Percentiles rank a stretch among this genome's conserved stretches.
These are phyloP conservation scores for Phaonia tiefii DNA, from an alignment of 2,888 invertebrate species.

Conservation along the genomic window DNA sequence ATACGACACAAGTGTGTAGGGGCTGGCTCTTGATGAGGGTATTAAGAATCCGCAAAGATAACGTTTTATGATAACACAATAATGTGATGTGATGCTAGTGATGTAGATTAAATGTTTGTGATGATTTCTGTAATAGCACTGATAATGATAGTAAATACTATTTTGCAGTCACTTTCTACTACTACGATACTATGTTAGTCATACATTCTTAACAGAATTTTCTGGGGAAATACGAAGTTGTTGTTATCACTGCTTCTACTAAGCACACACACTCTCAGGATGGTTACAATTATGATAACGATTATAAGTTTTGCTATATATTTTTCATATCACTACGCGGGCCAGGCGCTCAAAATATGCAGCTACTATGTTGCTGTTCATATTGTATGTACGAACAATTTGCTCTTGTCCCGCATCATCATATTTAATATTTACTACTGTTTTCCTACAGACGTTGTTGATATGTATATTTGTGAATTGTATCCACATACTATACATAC, in stretches of 20 bases:
- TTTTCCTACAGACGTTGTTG: conserved; percentile 48
- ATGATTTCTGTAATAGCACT: neutral
- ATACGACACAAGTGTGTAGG: too few species aligned
- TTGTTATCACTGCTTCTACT: neutral
- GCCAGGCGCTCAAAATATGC: conserved; percentile 60
- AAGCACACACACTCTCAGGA: neutral
- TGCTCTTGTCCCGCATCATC: conserved; percentile 37
- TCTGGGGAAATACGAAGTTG: neutral
- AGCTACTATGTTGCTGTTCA: conserved; percentile 29
- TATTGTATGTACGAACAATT: neutral
- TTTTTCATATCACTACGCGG: conserved; percentile 60
- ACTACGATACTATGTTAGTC: too few species aligned
- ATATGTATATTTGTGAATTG: neutral
- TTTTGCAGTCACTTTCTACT: too few species aligned
- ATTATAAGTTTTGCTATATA: conserved; percentile 34
- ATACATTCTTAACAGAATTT: too few species aligned
- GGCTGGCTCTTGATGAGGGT: too few species aligned
- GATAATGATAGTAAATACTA: conserved; percentile 24
- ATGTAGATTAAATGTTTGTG: neutral
- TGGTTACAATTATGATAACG: conserved; percentile 8
- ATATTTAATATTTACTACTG: conserved; percentile 47
- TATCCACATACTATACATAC: conserved; percentile 2
- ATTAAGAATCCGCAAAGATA: too few species aligned
- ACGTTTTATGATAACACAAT: too few species aligned
- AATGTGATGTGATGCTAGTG: neutral